Conservation (phyloP, 2,888 invertebrate species). For the Lissocephala sabroskyi region DNA sequence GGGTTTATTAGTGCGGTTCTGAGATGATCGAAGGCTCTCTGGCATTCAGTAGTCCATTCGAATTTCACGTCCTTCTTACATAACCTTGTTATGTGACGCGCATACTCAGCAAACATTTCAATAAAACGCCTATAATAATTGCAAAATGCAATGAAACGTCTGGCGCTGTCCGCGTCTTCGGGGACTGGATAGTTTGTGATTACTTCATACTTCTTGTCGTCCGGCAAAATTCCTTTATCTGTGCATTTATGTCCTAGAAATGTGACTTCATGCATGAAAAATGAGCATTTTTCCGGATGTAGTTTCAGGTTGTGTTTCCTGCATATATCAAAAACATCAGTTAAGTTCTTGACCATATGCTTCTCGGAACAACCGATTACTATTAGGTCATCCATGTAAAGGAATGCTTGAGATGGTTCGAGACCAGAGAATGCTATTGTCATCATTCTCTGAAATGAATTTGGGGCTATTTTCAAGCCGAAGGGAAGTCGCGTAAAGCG, state of each 20-base stretch:
- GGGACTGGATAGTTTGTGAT: neutral
- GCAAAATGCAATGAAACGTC: neutral
- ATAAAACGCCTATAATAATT: no score
- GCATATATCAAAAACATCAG: neutral
- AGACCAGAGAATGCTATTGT: neutral
- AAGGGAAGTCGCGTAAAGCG: neutral
- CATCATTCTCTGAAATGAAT: neutral
- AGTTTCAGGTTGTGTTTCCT: neutral
- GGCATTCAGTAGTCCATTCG: conserved; percentile 18
- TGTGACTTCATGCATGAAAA: neutral
- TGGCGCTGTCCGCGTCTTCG: neutral
- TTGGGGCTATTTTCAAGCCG: neutral
- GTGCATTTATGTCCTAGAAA: neutral
- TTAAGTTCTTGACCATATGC: neutral
- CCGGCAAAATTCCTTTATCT: neutral
- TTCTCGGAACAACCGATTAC: neutral
- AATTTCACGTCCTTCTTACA: conserved; percentile 2
- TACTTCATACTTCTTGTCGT: neutral
- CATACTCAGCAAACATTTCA: neutral
- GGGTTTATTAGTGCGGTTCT: neutral
- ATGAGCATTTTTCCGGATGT: neutral
- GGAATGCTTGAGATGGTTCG: neutral
- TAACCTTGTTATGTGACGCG: conserved; percentile 3
- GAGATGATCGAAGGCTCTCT: neutral
- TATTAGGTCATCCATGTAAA: neutral